Evolutionary conservation across 2,797 vertebrate species (phyloP).

Genomic region (Iguana delicatissima): DNA sequence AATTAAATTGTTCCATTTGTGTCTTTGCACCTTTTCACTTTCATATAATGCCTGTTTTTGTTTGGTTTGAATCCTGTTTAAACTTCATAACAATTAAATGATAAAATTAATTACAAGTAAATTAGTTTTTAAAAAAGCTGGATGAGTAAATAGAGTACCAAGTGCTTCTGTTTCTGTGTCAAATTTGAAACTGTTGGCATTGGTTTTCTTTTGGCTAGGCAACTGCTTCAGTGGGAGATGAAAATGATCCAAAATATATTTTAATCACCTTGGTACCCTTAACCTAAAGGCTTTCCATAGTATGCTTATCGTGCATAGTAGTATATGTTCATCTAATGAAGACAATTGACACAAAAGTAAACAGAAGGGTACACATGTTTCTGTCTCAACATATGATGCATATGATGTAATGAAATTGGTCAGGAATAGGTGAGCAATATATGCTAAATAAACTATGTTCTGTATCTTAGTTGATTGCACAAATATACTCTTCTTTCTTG

Average conservation of each 20-base stretch:
- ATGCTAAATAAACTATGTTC: not conserved
- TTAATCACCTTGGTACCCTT: slow-evolving; percentile 39
- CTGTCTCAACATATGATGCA: slow-evolving; percentile 5
- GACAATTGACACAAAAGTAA: not conserved
- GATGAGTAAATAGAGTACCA: slow-evolving; percentile 34
- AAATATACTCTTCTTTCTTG: slow-evolving; percentile 29
- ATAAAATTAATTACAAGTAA: slow-evolving; percentile 73
- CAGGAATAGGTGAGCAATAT: not conserved
- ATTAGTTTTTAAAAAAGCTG: slow-evolving; percentile 58
- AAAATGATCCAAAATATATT: slow-evolving; percentile 43
- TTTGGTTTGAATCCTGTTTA: slow-evolving; percentile 52
- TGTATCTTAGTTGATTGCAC: not conserved
- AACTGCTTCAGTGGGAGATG: slow-evolving; percentile 61
- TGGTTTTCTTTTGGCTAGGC: slow-evolving; percentile 38
- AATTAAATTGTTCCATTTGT: slow-evolving; percentile 18
- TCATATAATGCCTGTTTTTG: slow-evolving; percentile 21
- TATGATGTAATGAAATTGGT: not conserved
- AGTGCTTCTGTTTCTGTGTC: slow-evolving; percentile 48
- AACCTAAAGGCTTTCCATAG: slow-evolving; percentile 32
- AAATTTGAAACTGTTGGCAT: slow-evolving; percentile 47
- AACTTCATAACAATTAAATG: slow-evolving; percentile 67
- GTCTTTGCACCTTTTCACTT: slow-evolving; percentile 35
- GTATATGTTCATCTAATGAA: slow-evolving; percentile 41
- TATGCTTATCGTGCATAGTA: slow-evolving; percentile 10
- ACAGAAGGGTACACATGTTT: slow-evolving; percentile 29